phyloP scores from a whole-genome alignment of 2,797 vertebrate genomes.

The Spheniscus humboldti region DNA sequence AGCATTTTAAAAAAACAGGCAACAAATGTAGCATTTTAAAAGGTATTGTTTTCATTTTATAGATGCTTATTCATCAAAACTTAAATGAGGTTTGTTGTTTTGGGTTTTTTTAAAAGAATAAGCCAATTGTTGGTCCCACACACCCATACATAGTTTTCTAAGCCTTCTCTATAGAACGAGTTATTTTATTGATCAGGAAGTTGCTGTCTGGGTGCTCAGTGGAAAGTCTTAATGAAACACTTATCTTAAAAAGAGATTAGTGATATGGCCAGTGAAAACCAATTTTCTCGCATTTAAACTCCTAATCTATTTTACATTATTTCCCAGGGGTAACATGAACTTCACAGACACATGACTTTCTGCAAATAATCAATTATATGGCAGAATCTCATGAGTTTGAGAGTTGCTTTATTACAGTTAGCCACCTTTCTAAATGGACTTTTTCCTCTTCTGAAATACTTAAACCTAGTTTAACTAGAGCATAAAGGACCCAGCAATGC shows the following conservation, averaged over 20 bases:
- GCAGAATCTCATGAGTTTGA: constrained; percentile 78
- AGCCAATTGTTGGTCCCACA: not conserved
- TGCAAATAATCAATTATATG: constrained; percentile 84
- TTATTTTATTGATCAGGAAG: constrained; percentile 74
- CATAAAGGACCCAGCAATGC: not conserved
- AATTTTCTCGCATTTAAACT: constrained; percentile 85
- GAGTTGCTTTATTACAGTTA: constrained; percentile 72
- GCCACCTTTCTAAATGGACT: constrained; percentile 74
- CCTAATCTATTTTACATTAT: constrained; percentile 89
- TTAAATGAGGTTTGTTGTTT: not conserved
- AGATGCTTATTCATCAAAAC: not conserved
- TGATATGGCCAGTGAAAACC: constrained; percentile 80
- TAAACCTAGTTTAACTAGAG: not conserved
- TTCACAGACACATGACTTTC: constrained; percentile 78
- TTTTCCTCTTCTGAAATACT: constrained; percentile 31
- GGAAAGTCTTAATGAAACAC: constrained; percentile 76
- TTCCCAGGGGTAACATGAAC: constrained; percentile 79
- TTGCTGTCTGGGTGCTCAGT: constrained; percentile 61
- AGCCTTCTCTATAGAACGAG: constrained; percentile 24
- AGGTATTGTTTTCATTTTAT: not conserved
- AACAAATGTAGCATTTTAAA: not conserved
- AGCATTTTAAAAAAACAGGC: not conserved
- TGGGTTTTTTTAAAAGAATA: not conserved
- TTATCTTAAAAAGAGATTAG: constrained; percentile 82
- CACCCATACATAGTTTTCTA: constrained; percentile 48